These are phyloP conservation scores for Phthorimaea operculella DNA, from an alignment of 1,140 invertebrate genomes.

Conservation along the genomic window DNA sequence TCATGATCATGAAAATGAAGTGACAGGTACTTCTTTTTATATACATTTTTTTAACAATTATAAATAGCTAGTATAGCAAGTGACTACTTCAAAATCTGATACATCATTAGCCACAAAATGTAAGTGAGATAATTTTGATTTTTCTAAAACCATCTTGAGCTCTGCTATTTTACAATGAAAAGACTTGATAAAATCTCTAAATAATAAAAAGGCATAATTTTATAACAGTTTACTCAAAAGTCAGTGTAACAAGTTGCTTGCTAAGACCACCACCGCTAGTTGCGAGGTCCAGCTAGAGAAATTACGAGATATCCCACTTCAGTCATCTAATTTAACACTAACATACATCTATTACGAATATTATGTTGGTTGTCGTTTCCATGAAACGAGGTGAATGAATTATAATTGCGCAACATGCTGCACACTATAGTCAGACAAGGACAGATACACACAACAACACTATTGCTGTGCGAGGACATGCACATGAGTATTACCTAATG, in stretches of 20 bases:
- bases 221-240: neutral
- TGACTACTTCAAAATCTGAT: constrained; percentile 1
- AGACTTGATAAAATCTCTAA: neutral
- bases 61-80: constrained; percentile 1
- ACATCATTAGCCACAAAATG: neutral
- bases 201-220: neutral
- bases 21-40: constrained; percentile 6
- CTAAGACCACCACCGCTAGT: neutral
- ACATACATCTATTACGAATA: constrained; percentile 2
- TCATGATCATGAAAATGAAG: constrained; percentile 5
- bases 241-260: constrained; percentile 1
- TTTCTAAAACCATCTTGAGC: neutral
- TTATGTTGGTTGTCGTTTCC: neutral
- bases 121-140: neutral
- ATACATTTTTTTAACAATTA: constrained; percentile 5
- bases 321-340: neutral
- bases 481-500: constrained; percentile 9
- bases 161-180: neutral
- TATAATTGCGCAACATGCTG: neutral
- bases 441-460: too few species aligned
- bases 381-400: neutral
- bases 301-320: neutral
- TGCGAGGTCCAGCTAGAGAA: too few species aligned
- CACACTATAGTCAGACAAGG: neutral
- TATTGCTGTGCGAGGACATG: too few species aligned